phyloP scores from a whole-genome alignment of 2,888 invertebrate species.

The Deilephila porcellus region DNA sequence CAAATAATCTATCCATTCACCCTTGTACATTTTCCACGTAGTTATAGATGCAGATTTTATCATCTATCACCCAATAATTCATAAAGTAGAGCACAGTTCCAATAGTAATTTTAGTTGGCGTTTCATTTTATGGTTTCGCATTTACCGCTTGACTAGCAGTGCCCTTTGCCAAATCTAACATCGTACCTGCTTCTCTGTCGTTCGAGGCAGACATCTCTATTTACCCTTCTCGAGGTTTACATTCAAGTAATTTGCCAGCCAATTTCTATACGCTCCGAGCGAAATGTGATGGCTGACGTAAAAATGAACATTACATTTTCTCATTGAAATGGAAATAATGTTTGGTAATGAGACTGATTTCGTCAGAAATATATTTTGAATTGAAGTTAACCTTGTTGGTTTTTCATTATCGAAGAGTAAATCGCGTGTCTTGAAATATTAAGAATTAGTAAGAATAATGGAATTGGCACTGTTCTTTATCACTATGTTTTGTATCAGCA shows the following conservation, averaged over 20 bases:
- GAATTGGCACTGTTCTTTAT: not conserved
- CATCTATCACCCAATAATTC: not conserved
- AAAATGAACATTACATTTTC: not conserved
- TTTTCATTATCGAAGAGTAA: not conserved
- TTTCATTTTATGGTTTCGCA: not conserved
- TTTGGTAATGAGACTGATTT: not conserved
- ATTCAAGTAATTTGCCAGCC: not conserved
- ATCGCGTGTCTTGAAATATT: not conserved
- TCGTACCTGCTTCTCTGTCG: not conserved
- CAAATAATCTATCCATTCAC: too few relatives aligned
- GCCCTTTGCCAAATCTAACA: not conserved
- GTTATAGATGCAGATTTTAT: not conserved
- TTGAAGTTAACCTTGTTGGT: not conserved
- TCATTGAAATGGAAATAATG: not conserved
- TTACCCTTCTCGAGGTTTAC: not conserved
- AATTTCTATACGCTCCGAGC: not conserved
- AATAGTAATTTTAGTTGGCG: not conserved
- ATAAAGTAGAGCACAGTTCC: not conserved
- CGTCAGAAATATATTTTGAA: slow-evolving; percentile 6
- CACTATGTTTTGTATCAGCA: too few relatives aligned
- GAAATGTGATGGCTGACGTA: not conserved
- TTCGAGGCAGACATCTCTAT: not conserved
- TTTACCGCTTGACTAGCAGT: not conserved
- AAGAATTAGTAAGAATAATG: not conserved
- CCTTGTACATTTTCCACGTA: not conserved